Evolutionary conservation across 1,140 invertebrate species (phyloP).

Genomic region (Cylas formicarius): DNA sequence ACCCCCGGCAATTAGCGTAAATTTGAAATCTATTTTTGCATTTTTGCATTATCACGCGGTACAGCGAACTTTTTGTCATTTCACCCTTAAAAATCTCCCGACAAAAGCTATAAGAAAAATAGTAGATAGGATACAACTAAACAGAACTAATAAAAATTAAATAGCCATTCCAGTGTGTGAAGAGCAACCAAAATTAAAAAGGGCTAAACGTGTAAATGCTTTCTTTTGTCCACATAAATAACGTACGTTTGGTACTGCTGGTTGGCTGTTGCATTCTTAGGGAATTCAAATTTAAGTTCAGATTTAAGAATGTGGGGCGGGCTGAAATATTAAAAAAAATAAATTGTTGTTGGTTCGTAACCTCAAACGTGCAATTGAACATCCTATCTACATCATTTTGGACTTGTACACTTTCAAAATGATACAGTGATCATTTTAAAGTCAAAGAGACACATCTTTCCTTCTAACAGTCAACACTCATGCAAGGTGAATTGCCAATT

Average conservation of each 20-base stretch:
- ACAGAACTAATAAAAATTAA: no score
- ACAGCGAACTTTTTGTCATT: no score
- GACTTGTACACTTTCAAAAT: constrained; percentile 25
- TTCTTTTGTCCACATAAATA: constrained; percentile 12
- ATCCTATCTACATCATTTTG: constrained; percentile 17
- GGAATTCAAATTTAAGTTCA: constrained; percentile 87
- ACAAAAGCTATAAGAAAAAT: no score
- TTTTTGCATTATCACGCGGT: no score
- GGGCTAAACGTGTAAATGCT: no score
- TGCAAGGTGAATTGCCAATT: constrained; percentile 21
- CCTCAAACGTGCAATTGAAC: constrained; percentile 6
- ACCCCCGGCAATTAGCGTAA: no score
- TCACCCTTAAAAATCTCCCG: no score
- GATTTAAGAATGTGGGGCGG: constrained; percentile 92
- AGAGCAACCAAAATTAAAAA: constrained; percentile 16
- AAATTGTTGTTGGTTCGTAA: constrained; percentile 14
- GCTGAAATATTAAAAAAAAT: constrained; percentile 64
- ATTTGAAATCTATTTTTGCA: no score
- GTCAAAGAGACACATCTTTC: constrained; percentile 36
- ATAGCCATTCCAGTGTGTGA: background rate
- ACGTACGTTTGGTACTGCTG: constrained; percentile 61
- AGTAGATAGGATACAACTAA: no score
- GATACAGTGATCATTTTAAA: constrained; percentile 33
- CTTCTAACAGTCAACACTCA: constrained; percentile 35
- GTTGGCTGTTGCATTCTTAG: constrained; percentile 77